These are phyloP conservation scores for Numida meleagris DNA, from an alignment of 2,113 vertebrate species.

Conservation along the genomic window DNA sequence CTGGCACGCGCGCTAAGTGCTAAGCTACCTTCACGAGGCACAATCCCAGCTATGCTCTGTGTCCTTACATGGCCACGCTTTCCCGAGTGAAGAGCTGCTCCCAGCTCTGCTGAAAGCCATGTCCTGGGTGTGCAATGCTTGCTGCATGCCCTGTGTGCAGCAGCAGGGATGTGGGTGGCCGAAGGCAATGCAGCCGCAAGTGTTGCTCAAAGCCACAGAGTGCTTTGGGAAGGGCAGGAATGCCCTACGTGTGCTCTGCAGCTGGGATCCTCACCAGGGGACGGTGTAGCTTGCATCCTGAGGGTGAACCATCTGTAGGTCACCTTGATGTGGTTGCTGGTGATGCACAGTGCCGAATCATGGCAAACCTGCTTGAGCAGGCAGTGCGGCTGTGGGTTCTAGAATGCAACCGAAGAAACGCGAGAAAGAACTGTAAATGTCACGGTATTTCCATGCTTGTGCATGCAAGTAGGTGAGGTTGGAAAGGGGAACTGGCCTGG, in stretches of 20 bases:
- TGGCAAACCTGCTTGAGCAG: neutral
- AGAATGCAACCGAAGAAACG: fast-evolving
- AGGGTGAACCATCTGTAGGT: fast-evolving
- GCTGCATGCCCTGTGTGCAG: neutral
- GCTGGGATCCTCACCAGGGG: neutral
- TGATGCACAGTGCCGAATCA: fast-evolving
- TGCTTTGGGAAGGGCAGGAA: neutral
- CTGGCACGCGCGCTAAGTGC: neutral
- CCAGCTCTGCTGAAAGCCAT: neutral
- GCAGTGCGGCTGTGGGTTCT: fast-evolving
- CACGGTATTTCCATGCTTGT: fast-evolving
- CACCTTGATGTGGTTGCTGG: neutral
- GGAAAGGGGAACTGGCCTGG: neutral
- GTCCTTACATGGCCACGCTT: neutral
- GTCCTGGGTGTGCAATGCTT: neutral
- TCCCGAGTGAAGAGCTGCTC: neutral
- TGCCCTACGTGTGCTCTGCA: neutral
- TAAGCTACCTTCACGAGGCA: neutral
- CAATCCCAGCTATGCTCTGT: neutral
- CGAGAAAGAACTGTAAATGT: fast-evolving
- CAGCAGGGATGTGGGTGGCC: neutral
- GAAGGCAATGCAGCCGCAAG: neutral
- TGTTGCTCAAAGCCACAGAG: neutral
- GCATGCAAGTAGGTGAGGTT: neutral
- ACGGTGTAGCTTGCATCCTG: neutral